Conservation (phyloP, 2,113 vertebrate genomes). For the Labeo catla region DNA sequence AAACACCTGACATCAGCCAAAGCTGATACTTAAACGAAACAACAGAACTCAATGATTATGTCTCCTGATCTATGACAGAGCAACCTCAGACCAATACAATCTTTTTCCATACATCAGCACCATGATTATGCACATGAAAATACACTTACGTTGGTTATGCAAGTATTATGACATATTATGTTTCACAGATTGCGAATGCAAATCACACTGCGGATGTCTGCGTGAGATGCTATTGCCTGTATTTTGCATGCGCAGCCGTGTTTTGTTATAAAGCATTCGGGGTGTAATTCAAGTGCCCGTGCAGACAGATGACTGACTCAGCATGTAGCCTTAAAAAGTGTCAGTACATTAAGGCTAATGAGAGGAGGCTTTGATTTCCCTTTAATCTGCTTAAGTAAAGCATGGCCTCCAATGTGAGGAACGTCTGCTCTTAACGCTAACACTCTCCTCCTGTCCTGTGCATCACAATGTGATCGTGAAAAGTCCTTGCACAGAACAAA, state of each 20-base stretch:
- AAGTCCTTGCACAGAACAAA: not conserved
- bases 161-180: not conserved
- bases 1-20: not conserved
- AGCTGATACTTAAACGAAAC: not conserved
- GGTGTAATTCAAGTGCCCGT: not conserved
- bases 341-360: constrained; percentile 61
- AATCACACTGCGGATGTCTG: not conserved
- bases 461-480: not conserved
- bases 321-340: constrained; percentile 59
- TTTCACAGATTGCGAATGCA: constrained; percentile 21
- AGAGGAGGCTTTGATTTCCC: constrained; percentile 72
- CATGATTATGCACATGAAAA: not conserved
- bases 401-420: constrained; percentile 75
- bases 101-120: not conserved
- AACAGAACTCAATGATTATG: not conserved
- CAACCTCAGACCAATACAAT: not conserved
- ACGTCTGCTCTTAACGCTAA: constrained; percentile 60
- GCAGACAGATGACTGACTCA: constrained; percentile 67
- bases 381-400: constrained; percentile 76
- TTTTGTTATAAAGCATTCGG: not conserved
- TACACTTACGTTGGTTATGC: not conserved
- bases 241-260: constrained; percentile 10
- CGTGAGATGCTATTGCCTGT: not conserved
- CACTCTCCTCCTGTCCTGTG: not conserved
- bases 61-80: not conserved